Conservation (phyloP, 30 jellyfish, hydroid and myxozoan genomes). For the Cassiopea xamachana region DNA sequence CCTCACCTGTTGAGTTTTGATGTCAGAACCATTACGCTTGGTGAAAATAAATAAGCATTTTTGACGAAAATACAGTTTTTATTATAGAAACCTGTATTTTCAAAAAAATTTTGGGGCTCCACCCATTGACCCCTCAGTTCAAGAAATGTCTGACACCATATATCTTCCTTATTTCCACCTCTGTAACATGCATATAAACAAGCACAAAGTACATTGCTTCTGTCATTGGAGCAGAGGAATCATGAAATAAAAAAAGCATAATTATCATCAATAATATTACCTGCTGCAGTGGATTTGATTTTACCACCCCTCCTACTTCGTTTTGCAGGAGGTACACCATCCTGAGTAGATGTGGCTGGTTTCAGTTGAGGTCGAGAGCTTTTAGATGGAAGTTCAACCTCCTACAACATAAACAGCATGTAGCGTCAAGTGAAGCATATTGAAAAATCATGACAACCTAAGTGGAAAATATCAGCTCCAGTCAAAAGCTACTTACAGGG, state of each 20-base stretch:
- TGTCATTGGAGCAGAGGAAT: too few species aligned
- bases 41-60: background rate
- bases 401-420: conserved; percentile 26
- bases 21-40: background rate
- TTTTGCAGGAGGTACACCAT: conserved; percentile 88
- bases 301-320: conserved; percentile 77
- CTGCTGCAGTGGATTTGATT: conserved; percentile 96
- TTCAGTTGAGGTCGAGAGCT: conserved; percentile 84
- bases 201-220: too few species aligned
- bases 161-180: too few species aligned
- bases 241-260: too few species aligned
- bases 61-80: background rate
- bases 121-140: too few species aligned
- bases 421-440: background rate
- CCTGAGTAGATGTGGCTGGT: conserved; percentile 90
- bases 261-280: conserved; percentile 11
- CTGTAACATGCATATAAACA: too few species aligned
- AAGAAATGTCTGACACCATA: too few species aligned
- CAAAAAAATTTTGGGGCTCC: too few species aligned
- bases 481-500: too few species aligned
- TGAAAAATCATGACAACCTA: background rate
- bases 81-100: too few species aligned
- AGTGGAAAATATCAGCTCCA: background rate
- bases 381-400: conserved; percentile 67
- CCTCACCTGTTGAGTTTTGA: too few species aligned